These are phyloP conservation scores for Gobionotothen gibberifrons DNA, from an alignment of 2,797 vertebrate genomes.

Conservation along the genomic window DNA sequence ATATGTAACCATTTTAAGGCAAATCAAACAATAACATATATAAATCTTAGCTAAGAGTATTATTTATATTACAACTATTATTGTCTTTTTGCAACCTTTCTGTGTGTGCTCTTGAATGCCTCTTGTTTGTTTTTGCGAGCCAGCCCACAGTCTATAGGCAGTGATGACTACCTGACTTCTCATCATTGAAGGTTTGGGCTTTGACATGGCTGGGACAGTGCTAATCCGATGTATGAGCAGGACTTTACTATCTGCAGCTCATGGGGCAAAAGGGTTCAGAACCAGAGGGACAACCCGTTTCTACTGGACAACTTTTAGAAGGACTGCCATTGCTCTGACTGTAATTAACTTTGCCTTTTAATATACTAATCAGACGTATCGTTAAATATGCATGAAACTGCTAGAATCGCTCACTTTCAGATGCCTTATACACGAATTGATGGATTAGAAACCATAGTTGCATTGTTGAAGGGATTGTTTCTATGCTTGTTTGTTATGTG, in stretches of 20 bases:
- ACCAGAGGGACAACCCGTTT: background rate
- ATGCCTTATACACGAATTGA: too few relatives aligned
- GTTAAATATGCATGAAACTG: background rate
- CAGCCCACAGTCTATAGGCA: background rate
- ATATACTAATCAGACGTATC: background rate
- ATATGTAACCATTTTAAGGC: background rate
- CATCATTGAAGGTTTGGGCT: background rate
- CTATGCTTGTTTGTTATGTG: background rate
- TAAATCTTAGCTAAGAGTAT: background rate
- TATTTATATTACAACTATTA: too few relatives aligned
- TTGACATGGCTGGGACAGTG: slow-evolving; percentile 38
- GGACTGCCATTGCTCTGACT: slow-evolving; percentile 24
- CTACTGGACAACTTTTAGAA: slow-evolving; percentile 38
- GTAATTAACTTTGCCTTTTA: slow-evolving; percentile 49
- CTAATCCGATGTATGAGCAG: slow-evolving; percentile 32
- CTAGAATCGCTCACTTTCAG: background rate
- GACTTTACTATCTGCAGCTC: slow-evolving; percentile 14
- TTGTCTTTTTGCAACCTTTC: background rate
- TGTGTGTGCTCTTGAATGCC: slow-evolving; percentile 43
- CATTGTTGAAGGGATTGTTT: background rate
- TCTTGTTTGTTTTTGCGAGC: background rate
- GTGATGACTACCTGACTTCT: fast-evolving
- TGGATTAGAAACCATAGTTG: background rate
- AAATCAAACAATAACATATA: background rate
- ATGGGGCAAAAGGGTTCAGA: slow-evolving; percentile 9